Evolutionary conservation across 2,113 vertebrate species (phyloP), one percentile per base, ranked within the genome.

Genomic region (Dicrurus megarhynchus): DNA sequence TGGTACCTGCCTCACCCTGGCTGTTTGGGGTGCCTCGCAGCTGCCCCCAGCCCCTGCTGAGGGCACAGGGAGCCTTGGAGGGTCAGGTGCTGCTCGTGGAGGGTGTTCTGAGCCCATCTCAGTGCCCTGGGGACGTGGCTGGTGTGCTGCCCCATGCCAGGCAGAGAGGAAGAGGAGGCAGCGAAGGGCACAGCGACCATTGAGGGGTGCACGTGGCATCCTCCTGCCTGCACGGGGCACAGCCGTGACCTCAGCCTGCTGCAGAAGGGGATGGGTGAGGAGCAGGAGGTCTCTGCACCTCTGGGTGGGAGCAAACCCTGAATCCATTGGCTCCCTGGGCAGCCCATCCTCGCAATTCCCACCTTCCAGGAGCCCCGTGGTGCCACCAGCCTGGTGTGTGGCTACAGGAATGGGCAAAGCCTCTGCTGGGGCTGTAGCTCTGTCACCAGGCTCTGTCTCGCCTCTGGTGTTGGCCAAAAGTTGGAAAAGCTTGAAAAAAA

Each of bases 381-480:
- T 81, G 32, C 19, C 9, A 6, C 49, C 91, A 87, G n/a, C 50
- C 55, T 2, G 1, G 14, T 22, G 4, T 15, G 44, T 50, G 55
- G 19, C 18, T 11, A 5, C 17, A 50, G 79, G 32, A 49, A 5
- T 0, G 4, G 74, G 50, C 1, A 12, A 5, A 67, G 65, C n/a
- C 35, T 85, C 53, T 90, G 49, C 75, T 80, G 68, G 9, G 61
- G 27, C 67, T 69, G 76, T 4, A 8, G 32, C 13, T 46, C 37
- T 60, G 47, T 44, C 42, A 8, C 44, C 59, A 26, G 53, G 14
- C 12, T 42, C 46, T 35, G 26, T 21, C 33, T 78, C 7, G 0
- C 55, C 39, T 80, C 55, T 6, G 2, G 0, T 8, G 2, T 35
- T 0, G 0, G 24, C 76, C 59, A 0, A 0, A 9, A n/a, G 60